Evolutionary conservation across 1,140 invertebrate genomes (phyloP).

Genomic region (Latrodectus geometricus): DNA sequence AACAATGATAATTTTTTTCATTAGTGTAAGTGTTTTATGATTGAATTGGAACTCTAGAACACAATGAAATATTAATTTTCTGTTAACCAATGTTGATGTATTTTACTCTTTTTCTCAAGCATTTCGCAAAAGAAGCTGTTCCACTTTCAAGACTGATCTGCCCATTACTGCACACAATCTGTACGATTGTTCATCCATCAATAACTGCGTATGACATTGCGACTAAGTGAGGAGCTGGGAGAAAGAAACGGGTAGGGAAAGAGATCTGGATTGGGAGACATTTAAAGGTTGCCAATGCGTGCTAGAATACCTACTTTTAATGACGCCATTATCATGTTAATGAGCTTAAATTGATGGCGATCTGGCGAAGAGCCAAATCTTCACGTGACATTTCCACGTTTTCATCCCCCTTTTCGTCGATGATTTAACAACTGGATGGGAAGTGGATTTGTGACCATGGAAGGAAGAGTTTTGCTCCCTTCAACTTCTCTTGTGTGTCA

Average conservation of each 20-base stretch:
- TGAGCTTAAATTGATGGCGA: conserved; percentile 60
- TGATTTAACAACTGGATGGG: conserved; percentile 22
- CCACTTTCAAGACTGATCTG: too few relatives aligned
- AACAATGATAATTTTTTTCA: too few relatives aligned
- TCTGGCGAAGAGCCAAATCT: conserved; percentile 55
- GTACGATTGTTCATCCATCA: not conserved
- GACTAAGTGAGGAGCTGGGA: not conserved
- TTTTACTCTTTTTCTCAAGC: too few relatives aligned
- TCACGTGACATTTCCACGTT: conserved; percentile 61
- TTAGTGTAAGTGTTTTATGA: too few relatives aligned
- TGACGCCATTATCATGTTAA: conserved; percentile 61
- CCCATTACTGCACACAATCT: too few relatives aligned
- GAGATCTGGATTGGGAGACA: conserved; percentile 3
- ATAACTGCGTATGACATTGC: not conserved
- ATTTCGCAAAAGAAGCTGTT: too few relatives aligned
- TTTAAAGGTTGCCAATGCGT: conserved; percentile 50
- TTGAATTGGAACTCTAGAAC: too few relatives aligned
- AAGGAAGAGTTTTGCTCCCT: not conserved
- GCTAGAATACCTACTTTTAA: conserved; percentile 59
- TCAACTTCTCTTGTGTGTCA: too few relatives aligned
- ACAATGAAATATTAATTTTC: too few relatives aligned
- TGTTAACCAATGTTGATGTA: too few relatives aligned
- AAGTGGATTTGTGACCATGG: not conserved
- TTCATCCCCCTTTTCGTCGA: conserved; percentile 34
- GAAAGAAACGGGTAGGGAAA: not conserved